Percentiles rank a stretch among this genome's conserved stretches.
These are phyloP conservation scores for Tragelaphus scriptus DNA, from an alignment of 2,113 vertebrate genomes.

Conservation along the genomic window DNA sequence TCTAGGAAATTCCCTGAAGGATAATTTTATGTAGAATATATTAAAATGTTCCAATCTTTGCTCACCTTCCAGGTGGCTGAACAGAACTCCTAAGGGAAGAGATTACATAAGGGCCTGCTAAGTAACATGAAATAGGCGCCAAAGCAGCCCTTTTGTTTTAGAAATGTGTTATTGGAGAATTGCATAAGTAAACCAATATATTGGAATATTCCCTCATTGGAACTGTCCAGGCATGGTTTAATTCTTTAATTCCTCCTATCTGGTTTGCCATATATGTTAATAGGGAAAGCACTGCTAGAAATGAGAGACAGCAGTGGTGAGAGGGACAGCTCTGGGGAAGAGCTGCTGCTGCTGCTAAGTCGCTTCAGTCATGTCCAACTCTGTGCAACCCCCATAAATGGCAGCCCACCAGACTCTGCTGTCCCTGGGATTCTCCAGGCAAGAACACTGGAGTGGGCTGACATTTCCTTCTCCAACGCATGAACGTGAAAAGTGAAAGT, in stretches of 20 bases:
- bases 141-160: conserved; percentile 53
- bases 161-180: conserved; percentile 32
- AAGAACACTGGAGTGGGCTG: no score
- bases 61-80: conserved; percentile 23
- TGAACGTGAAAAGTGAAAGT: no score
- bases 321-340: neutral
- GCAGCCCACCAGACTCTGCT: no score
- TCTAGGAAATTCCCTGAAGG: conserved; percentile 32
- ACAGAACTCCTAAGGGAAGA: conserved; percentile 25
- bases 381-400: accelerated
- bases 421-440: no score
- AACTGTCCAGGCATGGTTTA: neutral
- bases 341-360: no score
- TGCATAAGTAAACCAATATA: conserved; percentile 1
- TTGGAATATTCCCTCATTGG: neutral
- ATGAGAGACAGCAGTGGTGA: neutral
- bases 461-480: no score
- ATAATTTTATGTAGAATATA: conserved; percentile 54
- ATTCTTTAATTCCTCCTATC: neutral
- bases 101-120: conserved; percentile 39
- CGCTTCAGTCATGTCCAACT: no score
- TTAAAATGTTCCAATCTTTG: conserved; percentile 46
- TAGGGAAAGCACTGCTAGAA: neutral
- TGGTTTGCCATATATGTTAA: neutral
- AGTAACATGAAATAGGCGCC: conserved; percentile 11